Evolutionary conservation across 2,113 vertebrate species (phyloP), one percentile per base, ranked within the genome.

Genomic region (Seriola dumerili): DNA sequence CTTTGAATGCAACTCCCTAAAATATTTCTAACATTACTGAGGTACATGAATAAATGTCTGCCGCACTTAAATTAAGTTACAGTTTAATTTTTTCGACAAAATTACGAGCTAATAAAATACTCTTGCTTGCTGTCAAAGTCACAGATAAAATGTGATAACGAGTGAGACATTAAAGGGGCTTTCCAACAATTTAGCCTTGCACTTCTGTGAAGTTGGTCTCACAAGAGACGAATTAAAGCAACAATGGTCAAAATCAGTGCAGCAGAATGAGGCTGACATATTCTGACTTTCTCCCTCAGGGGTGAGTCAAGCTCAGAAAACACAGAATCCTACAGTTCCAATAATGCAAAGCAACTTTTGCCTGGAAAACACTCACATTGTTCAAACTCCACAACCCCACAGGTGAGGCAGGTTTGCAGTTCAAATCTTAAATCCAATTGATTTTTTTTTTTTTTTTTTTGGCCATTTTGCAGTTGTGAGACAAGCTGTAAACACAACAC

Each of bases 1-100:
- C 40, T 67, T 76, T 46, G 4, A 76, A 65, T 58, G 14, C 44
- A 62, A 69, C 77, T 85, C 85, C 84, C 61, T 79, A 65, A 63
- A 76, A 23, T 12, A 17, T 48, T 46, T 72, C 19, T 21, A 19
- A 70, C 29, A 74, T 74, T 19, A 21, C 36, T n/a, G 25, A 54
- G 40, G 42, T 32, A 52, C 17, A 61, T 77, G 44, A 78, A 59
- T 57, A 63, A 72, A 5, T 66, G 55, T 63, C 42, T 61, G 40
- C 3, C 25, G 11, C 42, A 42, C 63, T 65, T 57, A 17, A 44
- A 55, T 67, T 25, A 54, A 67, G 10, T 67, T 11, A n/a, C 13
- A 38, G 2, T 66, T 44, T 34, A 40, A 65, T 36, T 55, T 32
- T 71, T 65, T 52, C 8, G n/a, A 64, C 19, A 76, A 66, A 66